These are phyloP conservation scores for Cotesia congregata DNA, from an alignment of 2,888 invertebrate genomes.

Conservation along the genomic window DNA sequence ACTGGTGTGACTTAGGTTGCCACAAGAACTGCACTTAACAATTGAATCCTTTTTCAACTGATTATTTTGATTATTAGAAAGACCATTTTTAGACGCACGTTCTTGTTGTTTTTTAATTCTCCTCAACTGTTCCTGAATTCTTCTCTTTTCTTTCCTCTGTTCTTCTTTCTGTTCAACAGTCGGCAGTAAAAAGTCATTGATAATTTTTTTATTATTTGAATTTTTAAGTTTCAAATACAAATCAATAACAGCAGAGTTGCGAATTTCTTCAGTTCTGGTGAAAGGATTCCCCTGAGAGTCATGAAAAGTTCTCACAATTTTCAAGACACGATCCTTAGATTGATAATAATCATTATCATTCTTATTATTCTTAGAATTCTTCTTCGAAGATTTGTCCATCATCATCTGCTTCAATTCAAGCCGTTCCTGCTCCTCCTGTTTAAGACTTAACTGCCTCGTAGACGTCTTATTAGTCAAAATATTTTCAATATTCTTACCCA, in stretches of 20 bases:
- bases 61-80: conserved; percentile 63
- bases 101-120: conserved; percentile 96
- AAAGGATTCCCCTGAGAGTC: conserved; percentile 91
- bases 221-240: conserved; percentile 97
- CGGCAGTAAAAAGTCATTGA: conserved; percentile 93
- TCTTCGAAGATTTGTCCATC: conserved; percentile 77
- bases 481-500: conserved; percentile 97
- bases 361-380: conserved; percentile 75
- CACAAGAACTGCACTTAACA: conserved; percentile 97
- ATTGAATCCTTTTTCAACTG: conserved; percentile 86
- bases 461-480: conserved; percentile 98
- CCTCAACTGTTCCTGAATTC: conserved; percentile 95
- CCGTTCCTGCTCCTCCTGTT: conserved; percentile 95
- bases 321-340: conserved; percentile 78
- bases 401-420: conserved; percentile 95
- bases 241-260: conserved; percentile 95
- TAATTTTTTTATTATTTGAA: conserved; percentile 93
- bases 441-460: conserved; percentile 88
- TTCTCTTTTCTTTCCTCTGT: conserved; percentile 96
- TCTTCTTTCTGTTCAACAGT: conserved; percentile 99
- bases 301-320: conserved; percentile 93
- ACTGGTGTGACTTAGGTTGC: conserved; percentile 62
- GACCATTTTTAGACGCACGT: conserved; percentile 78
- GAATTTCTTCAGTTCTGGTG: conserved; percentile 92
- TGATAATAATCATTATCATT: conserved; percentile 71